Conservation (phyloP, 1,140 invertebrate species). For the Heliconius eleuchia region DNA sequence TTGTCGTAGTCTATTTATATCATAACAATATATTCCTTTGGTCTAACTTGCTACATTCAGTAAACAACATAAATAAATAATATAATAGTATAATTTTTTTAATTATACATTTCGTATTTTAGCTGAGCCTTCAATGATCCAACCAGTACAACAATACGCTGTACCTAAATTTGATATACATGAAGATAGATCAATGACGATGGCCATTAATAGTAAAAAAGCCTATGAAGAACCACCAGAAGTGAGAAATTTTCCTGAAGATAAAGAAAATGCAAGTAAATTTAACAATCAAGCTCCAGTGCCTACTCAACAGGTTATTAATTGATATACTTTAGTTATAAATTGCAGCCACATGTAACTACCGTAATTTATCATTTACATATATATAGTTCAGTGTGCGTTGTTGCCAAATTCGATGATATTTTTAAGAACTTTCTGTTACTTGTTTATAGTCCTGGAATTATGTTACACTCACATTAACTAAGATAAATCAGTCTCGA, state of each 20-base stretch:
- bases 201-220: constrained; percentile 75
- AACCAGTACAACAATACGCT: constrained; percentile 71
- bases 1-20: too few species aligned
- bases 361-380: too few species aligned
- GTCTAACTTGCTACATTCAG: background rate
- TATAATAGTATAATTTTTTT: too few species aligned
- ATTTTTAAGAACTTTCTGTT: too few species aligned
- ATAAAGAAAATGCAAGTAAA: constrained; percentile 73
- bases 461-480: too few species aligned
- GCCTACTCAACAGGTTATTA: constrained; percentile 55
- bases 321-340: background rate
- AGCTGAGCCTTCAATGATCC: constrained; percentile 71
- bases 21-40: background rate
- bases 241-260: constrained; percentile 55
- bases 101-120: constrained; percentile 33
- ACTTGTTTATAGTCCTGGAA: too few species aligned
- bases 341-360: background rate
- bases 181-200: constrained; percentile 83
- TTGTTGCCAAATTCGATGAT: too few species aligned
- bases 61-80: too few species aligned
- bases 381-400: too few species aligned
- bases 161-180: constrained; percentile 82
- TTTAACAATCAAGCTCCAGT: constrained; percentile 50
- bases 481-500: too few species aligned
- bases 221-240: constrained; percentile 54